phyloP scores from a whole-genome alignment of 1,140 invertebrate species.

The Danaus plexippus region DNA sequence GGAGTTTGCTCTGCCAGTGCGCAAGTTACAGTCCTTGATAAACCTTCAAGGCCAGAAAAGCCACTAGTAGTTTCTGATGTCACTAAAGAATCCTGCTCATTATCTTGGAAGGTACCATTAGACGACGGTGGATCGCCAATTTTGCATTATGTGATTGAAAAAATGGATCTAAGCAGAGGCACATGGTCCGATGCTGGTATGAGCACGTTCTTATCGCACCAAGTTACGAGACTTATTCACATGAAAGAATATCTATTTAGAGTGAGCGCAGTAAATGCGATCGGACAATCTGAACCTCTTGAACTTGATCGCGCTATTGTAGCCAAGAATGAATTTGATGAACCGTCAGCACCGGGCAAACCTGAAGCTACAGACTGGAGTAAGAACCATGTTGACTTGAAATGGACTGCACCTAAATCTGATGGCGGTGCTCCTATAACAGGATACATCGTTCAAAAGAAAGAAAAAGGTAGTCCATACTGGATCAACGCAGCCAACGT shows the following conservation, averaged over 20 bases:
- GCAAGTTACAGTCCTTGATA: constrained; percentile 90
- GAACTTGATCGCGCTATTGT: constrained; percentile 89
- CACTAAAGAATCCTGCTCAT: constrained; percentile 90
- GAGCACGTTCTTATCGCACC: constrained; percentile 85
- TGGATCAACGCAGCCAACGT: constrained; percentile 93
- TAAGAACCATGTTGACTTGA: constrained; percentile 91
- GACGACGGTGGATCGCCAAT: constrained; percentile 95
- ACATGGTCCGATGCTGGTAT: constrained; percentile 96
- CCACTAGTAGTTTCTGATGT: constrained; percentile 89
- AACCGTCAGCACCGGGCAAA: constrained; percentile 92
- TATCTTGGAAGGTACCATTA: constrained; percentile 86
- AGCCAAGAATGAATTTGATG: constrained; percentile 96
- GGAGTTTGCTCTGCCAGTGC: constrained; percentile 86
- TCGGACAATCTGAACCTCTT: constrained; percentile 94
- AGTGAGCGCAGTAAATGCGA: constrained; percentile 93
- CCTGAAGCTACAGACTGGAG: constrained; percentile 93
- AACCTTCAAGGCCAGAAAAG: constrained; percentile 88
- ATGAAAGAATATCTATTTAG: constrained; percentile 95
- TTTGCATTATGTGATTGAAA: constrained; percentile 96
- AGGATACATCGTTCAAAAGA: constrained; percentile 96
- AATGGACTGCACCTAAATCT: constrained; percentile 88
- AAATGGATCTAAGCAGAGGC: constrained; percentile 95
- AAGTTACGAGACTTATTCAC: constrained; percentile 89
- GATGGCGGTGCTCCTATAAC: constrained; percentile 94
- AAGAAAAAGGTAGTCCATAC: constrained; percentile 92